Base-by-base conservation (phyloP, 2,797 vertebrate genomes). In the Gobionotothen gibberifrons region DNA sequence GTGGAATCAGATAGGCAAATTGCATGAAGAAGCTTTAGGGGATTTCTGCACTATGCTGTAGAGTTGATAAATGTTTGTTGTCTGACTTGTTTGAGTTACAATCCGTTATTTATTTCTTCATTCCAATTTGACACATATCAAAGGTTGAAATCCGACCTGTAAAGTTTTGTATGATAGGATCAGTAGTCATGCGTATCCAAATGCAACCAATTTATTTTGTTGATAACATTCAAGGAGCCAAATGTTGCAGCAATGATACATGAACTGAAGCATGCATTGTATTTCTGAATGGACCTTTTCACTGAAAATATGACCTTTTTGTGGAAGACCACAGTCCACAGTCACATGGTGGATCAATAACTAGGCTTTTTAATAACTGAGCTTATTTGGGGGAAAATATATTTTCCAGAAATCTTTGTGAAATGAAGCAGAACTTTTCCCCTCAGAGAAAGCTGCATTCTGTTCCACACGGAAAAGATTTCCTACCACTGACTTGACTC, bases 301-400 rank as follows among this genome's bases (percentile, higher is more conserved):
- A 78, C 59, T 62, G 57, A 60, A 29, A 79, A 58, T 17, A 49
- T 42, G 16, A 42, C 12, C 39, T 76, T 72, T 61, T 36, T 2
- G 11, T 39, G 32, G 65, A 84, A 39, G 74, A 54, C 57, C 72
- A 39, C 26, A 65, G 75, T 89, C 57, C 72, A 39, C 26, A 65
- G 75, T 89, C 87, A 85, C 84, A 84, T 83, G 77, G 71, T 49
- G n/a, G 74, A 83, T 80, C 78, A 69, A 73, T 77, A 83, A 86
- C 1, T 2, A 66, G 39, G 44, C 48, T 59, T 85, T 36, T 82
- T 80, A 82, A 85, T 76, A 80, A 81, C 69, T 44, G 36, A 53
- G 14, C 11, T 60, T 36, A 49, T 82, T 72, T 36, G 32, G 26
- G 55, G 69, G 49, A 42, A 60, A 75, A 76, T 43, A 52, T 43